Conservation (phyloP, 1,140 invertebrate species). For the Drosophila arawakana region DNA sequence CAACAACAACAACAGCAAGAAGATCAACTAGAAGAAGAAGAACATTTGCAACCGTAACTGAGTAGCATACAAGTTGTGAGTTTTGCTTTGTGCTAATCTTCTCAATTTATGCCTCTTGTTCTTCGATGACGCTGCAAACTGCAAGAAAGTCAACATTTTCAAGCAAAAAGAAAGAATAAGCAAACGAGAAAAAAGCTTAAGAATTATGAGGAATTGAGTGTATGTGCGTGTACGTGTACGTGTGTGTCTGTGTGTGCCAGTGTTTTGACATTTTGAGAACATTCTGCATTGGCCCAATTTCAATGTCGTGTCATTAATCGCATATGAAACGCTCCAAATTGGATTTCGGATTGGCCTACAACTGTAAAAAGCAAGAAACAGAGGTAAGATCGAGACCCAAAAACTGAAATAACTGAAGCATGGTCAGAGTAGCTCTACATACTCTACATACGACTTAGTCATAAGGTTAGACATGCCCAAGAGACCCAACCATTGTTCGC, state of each 20-base stretch:
- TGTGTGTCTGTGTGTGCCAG: constrained; percentile 17
- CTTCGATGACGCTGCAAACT: constrained; percentile 73
- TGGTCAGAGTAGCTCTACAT: constrained; percentile 13
- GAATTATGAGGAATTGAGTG: constrained; percentile 33
- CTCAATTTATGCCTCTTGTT: constrained; percentile 68
- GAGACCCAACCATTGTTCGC: constrained; percentile 20
- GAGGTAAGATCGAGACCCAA: constrained; percentile 55
- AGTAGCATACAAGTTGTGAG: constrained; percentile 62
- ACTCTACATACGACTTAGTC: neutral
- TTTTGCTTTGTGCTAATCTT: constrained; percentile 71
- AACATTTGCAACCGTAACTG: constrained; percentile 56
- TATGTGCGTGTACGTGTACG: too few relatives aligned
- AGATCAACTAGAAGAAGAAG: constrained; percentile 22
- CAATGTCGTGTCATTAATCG: constrained; percentile 69
- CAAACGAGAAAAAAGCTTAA: constrained; percentile 1
- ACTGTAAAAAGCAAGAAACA: constrained; percentile 25
- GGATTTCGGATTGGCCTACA: constrained; percentile 58
- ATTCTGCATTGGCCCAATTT: constrained; percentile 68
- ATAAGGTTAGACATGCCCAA: constrained; percentile 6
- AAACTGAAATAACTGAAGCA: constrained; percentile 15
- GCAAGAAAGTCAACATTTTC: constrained; percentile 56
- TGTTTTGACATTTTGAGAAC: constrained; percentile 68
- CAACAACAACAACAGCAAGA: constrained; percentile 19
- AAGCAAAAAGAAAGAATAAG: constrained; percentile 24
- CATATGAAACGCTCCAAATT: constrained; percentile 53